Base-by-base conservation (phyloP, 2,888 invertebrate species). In the Hemaris fuciformis region DNA sequence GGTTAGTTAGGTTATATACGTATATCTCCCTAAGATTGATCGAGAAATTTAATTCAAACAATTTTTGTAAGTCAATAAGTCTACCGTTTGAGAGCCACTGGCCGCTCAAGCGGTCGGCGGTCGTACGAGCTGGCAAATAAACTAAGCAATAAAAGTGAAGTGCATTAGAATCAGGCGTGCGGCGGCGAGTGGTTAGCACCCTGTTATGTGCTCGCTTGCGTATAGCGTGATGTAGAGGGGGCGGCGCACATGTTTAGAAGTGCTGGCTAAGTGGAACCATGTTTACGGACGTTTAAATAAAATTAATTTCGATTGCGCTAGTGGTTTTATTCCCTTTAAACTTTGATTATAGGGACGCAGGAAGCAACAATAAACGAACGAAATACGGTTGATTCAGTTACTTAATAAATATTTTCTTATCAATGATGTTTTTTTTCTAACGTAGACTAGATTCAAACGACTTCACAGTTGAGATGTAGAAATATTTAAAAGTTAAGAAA, bases 61-160 rank as follows among this genome's bases (percentile, higher is more conserved):
- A 4, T 5, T 42, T 13, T 15, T 7, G 3, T 18, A 43, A 8
- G 7, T 18, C 15, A 53, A 31, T 27, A 53, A 15, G 18, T 31
- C 10, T 4, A 31, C 10, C 53, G 18, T 31, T 53, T 53, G 53
- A 53, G 27, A 53, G 27, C 31, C 53, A 18, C 18, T 53, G 27
- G 53, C 31, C 31, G 7, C 53, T 31, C 53, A 53, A 53, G 31
- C 48, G 48, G 48, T 23, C 46, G 46, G 46, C 46, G 42, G 42
- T 23, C 45, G 31, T 53, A 31, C 31, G 31, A 53, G 31, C 31
- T 38, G 41, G 53, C 38, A 53, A 60, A 66, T 69, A 67, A 71
- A 73, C 68, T 41, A 45, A 61, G 62, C 76, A 72, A 80, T 84
- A 82, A 85, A 81, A 78, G 72, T 72, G 71, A 74, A 80, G 80